Evolutionary conservation across 2,113 vertebrate genomes (phyloP).

Genomic region (Microcebus tavaratra): DNA sequence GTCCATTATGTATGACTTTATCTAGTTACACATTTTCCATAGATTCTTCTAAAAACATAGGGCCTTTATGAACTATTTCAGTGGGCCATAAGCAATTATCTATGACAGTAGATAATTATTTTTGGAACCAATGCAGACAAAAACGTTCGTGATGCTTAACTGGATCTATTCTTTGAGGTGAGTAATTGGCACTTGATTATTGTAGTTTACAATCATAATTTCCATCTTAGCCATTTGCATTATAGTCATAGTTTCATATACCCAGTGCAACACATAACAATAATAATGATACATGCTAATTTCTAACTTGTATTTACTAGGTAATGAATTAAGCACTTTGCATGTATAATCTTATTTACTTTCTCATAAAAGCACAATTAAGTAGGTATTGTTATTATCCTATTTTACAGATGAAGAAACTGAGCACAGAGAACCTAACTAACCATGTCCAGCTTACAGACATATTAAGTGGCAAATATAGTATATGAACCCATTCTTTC

Average conservation of each 20-base stretch:
- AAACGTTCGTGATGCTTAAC: not conserved
- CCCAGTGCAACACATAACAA: not conserved
- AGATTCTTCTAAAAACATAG: not conserved
- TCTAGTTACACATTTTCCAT: not conserved
- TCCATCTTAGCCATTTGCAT: not conserved
- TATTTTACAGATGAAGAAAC: not conserved
- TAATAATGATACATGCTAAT: not conserved
- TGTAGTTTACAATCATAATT: not conserved
- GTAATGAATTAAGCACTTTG: not conserved
- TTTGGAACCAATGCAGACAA: not conserved
- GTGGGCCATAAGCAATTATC: not conserved
- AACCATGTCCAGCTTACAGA: not conserved
- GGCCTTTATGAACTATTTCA: not conserved
- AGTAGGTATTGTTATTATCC: not conserved
- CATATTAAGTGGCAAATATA: not conserved
- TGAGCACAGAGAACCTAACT: not conserved
- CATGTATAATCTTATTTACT: not conserved
- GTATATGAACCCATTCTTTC: not conserved
- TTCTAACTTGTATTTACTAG: not conserved
- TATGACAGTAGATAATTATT: not conserved
- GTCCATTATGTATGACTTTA: not conserved
- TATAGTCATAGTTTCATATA: not conserved
- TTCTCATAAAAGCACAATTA: not conserved
- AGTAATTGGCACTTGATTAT: not conserved
- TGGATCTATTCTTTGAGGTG: not conserved